Percentiles rank a stretch among this genome's conserved stretches.
phyloP scores from a whole-genome alignment of 2,888 invertebrate genomes.

The Dioctria linearis region DNA sequence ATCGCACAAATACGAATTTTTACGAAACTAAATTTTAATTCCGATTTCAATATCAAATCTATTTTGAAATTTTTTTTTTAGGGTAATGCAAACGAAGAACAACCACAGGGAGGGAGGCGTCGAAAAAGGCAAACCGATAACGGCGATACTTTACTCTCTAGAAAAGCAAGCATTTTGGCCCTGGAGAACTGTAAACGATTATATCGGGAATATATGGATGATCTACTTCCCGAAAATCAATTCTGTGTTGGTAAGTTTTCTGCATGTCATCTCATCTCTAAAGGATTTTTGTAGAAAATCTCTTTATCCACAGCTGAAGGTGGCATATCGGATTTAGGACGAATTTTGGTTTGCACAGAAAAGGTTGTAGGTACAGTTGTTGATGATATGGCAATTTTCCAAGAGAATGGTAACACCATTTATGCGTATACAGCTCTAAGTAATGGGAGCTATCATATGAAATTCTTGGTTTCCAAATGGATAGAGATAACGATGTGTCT shows the following conservation, averaged over 20 bases:
- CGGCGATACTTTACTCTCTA: too few species aligned
- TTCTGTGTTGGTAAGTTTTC: slow-evolving; percentile 28
- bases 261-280: neutral
- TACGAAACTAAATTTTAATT: too few species aligned
- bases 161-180: neutral
- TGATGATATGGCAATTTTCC: neutral
- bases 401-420: neutral
- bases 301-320: slow-evolving; percentile 10
- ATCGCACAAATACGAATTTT: too few species aligned
- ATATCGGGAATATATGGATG: slow-evolving; percentile 16
- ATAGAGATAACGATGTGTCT: too few species aligned
- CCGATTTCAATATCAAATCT: too few species aligned
- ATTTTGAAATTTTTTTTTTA: too few species aligned
- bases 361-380: slow-evolving; percentile 27
- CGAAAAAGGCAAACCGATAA: too few species aligned
- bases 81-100: too few species aligned
- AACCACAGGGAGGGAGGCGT: too few species aligned
- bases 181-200: neutral
- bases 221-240: neutral
- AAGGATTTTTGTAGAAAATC: neutral
- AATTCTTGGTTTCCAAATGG: too few species aligned
- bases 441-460: too few species aligned
- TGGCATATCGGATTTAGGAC: slow-evolving; percentile 16
- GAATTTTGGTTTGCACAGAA: slow-evolving; percentile 15
- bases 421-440: neutral